phyloP scores from a whole-genome alignment of 2,113 vertebrate genomes.

The Macroglossus sobrinus region DNA sequence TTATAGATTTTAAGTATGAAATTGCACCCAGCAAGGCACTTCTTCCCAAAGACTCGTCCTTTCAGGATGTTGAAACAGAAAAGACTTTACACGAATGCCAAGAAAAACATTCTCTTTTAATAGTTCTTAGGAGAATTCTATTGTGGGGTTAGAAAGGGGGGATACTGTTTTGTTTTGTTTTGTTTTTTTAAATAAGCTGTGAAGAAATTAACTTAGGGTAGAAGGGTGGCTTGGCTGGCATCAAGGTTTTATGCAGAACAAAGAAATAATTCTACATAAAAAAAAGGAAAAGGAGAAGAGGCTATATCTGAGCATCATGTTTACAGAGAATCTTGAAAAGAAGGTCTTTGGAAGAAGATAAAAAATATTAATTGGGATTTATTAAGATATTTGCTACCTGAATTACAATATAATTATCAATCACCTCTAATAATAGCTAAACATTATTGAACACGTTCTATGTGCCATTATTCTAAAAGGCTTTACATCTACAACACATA shows the following conservation, averaged over 20 bases:
- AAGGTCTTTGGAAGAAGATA: neutral
- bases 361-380: neutral
- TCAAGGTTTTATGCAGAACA: neutral
- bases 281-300: neutral
- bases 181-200: neutral
- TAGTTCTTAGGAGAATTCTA: neutral
- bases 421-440: neutral
- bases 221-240: neutral
- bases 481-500: neutral
- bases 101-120: neutral
- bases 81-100: neutral
- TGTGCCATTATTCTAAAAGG: neutral
- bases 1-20: neutral
- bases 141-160: neutral
- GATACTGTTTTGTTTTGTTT: neutral
- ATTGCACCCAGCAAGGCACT: neutral
- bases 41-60: neutral
- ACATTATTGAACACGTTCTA: neutral
- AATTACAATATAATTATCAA: slow-evolving; percentile 13
- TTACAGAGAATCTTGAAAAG: neutral
- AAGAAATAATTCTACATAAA: neutral
- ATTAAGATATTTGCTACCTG: neutral
- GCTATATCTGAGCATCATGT: neutral
- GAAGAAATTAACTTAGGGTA: neutral
- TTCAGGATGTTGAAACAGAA: neutral